phyloP scores from a whole-genome alignment of 2,797 vertebrate genomes.

The Myioborus miniatus region DNA sequence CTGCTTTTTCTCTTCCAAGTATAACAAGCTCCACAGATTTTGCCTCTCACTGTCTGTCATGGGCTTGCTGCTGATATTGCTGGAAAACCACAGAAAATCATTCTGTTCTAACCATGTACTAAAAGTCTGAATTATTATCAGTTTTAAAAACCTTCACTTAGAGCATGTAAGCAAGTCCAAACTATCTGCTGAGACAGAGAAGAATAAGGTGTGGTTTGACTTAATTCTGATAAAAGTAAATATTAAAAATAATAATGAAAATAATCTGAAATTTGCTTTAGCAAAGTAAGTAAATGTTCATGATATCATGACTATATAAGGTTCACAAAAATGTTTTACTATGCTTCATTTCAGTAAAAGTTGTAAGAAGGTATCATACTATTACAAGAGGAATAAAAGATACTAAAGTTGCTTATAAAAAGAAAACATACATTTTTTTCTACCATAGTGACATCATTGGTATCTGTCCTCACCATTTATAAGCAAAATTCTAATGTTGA shows the following conservation, averaged over 20 bases:
- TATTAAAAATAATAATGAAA: not conserved
- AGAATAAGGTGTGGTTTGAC: not conserved
- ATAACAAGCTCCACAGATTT: not conserved
- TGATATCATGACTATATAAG: not conserved
- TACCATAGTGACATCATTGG: not conserved
- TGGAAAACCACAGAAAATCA: not conserved
- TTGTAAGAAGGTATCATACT: not conserved
- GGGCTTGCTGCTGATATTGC: not conserved
- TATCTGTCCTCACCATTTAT: not conserved
- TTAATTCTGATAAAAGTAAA: not conserved
- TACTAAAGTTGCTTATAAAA: not conserved
- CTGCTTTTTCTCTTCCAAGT: not conserved
- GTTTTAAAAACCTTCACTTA: not conserved
- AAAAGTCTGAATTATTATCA: not conserved
- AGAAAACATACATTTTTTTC: not conserved
- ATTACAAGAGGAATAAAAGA: not conserved
- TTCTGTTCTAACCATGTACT: not conserved
- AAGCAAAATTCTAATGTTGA: not conserved
- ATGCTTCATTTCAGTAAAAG: not conserved
- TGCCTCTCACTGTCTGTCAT: not conserved
- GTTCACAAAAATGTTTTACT: not conserved
- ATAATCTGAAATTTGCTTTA: not conserved
- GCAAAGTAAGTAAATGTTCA: not conserved
- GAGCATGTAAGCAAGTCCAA: not conserved
- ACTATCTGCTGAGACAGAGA: not conserved